phyloP scores from a whole-genome alignment of 2,113 vertebrate species.

The Myrmophylax atrothorax region DNA sequence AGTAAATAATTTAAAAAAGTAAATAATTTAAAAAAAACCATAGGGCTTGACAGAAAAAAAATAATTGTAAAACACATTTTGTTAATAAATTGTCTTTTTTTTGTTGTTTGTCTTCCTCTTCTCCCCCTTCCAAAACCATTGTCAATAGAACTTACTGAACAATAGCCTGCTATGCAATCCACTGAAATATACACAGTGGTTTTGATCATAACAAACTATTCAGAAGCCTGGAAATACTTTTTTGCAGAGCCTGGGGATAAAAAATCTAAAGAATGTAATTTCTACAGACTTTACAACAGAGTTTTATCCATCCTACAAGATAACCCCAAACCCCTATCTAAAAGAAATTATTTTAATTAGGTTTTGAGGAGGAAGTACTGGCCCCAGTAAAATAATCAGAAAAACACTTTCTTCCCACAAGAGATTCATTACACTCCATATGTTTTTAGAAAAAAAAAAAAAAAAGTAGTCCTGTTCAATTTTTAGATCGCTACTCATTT shows the following conservation, averaged over 20 bases:
- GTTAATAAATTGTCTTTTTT: not conserved
- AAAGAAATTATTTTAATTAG: conserved; percentile 6
- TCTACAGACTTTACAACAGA: not conserved
- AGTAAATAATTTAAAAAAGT: not conserved
- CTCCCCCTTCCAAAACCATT: not conserved
- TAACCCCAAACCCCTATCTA: not conserved
- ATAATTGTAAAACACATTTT: not conserved
- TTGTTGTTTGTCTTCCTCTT: not conserved
- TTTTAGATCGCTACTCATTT: not conserved
- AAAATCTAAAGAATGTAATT: conserved; percentile 34
- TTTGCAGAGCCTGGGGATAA: not conserved
- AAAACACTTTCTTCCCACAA: conserved; percentile 10
- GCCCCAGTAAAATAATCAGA: not conserved
- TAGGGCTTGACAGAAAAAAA: not conserved
- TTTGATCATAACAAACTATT: conserved; percentile 23
- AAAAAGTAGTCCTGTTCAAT: not conserved
- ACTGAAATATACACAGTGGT: not conserved
- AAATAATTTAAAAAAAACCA: not conserved
- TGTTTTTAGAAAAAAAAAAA: not conserved
- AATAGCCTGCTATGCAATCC: conserved; percentile 31
- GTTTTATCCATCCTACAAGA: not conserved
- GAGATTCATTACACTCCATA: not conserved
- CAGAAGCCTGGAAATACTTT: conserved; percentile 26
- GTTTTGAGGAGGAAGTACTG: not conserved
- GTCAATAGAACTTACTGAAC: not conserved